These are phyloP conservation scores for Formicarius rufipectus DNA, from an alignment of 2,113 vertebrate genomes.

Conservation along the genomic window DNA sequence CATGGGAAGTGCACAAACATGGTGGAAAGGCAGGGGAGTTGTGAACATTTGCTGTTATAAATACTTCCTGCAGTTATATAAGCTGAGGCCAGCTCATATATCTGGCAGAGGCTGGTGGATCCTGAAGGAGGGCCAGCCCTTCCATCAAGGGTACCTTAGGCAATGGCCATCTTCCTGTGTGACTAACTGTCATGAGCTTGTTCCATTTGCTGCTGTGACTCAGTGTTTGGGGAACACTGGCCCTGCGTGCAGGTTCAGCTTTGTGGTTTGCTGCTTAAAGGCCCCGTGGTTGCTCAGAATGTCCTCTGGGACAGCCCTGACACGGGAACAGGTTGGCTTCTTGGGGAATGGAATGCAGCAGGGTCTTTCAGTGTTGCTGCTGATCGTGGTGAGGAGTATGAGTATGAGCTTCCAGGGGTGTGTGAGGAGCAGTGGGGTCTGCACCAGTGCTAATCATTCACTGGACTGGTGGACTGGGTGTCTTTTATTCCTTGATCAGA, in stretches of 20 bases:
- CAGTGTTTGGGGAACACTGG: constrained; percentile 43
- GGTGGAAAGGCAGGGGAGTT: neutral
- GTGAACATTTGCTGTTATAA: constrained; percentile 50
- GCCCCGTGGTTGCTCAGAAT: neutral
- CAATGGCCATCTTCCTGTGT: constrained; percentile 58
- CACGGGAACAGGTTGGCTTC: neutral
- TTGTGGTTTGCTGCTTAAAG: neutral
- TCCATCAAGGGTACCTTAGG: constrained; percentile 48
- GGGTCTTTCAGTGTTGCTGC: neutral
- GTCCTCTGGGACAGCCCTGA: neutral
- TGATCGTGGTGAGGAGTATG: neutral
- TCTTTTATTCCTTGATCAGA: neutral
- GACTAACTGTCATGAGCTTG: constrained; percentile 45
- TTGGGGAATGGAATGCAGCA: neutral
- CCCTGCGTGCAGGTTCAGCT: constrained; percentile 23
- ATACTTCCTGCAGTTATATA: constrained; percentile 55
- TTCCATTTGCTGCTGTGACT: constrained; percentile 39
- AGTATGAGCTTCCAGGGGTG: neutral
- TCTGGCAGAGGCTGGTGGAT: constrained; percentile 52
- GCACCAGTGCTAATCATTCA: neutral
- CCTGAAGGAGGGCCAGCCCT: constrained; percentile 53
- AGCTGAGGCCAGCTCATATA: constrained; percentile 61
- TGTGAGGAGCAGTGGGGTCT: neutral
- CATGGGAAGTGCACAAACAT: constrained; percentile 12
- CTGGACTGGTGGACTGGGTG: neutral